phyloP scores from a whole-genome alignment of 2,797 vertebrate genomes.

The Podarcis lilfordi region DNA sequence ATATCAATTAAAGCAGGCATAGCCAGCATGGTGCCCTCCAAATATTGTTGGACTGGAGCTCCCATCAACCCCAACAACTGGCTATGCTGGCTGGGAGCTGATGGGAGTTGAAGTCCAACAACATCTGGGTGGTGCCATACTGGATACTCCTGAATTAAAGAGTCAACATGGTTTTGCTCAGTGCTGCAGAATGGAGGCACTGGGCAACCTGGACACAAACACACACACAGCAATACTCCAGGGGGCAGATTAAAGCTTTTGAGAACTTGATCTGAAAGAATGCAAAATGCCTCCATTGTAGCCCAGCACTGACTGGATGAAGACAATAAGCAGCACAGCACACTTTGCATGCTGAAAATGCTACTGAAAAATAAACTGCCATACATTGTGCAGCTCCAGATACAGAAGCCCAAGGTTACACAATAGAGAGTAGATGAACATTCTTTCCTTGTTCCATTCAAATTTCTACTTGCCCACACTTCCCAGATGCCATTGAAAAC shows the following conservation, averaged over 20 bases:
- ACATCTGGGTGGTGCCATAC: too few species aligned
- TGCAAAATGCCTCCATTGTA: not conserved
- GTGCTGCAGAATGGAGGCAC: not conserved
- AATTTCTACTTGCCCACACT: not conserved
- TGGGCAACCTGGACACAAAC: not conserved
- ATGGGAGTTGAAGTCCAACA: too few species aligned
- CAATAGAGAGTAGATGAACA: not conserved
- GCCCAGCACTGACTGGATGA: not conserved
- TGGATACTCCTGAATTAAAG: too few species aligned
- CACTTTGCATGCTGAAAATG: not conserved
- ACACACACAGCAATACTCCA: not conserved
- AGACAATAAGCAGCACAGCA: too few species aligned
- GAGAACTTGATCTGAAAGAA: not conserved
- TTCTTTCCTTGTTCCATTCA: not conserved
- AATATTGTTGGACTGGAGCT: too few species aligned
- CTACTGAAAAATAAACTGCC: not conserved
- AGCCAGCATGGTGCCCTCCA: too few species aligned
- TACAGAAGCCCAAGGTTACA: not conserved
- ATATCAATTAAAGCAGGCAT: not conserved
- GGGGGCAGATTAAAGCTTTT: too few species aligned
- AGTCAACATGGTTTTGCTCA: not conserved
- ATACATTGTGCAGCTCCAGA: not conserved
- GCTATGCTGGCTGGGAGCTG: too few species aligned
- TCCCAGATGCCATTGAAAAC: constrained; percentile 14
- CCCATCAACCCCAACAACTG: too few species aligned